Base-by-base conservation (phyloP, 2,797 vertebrate species). In the Margarornis squamiger region DNA sequence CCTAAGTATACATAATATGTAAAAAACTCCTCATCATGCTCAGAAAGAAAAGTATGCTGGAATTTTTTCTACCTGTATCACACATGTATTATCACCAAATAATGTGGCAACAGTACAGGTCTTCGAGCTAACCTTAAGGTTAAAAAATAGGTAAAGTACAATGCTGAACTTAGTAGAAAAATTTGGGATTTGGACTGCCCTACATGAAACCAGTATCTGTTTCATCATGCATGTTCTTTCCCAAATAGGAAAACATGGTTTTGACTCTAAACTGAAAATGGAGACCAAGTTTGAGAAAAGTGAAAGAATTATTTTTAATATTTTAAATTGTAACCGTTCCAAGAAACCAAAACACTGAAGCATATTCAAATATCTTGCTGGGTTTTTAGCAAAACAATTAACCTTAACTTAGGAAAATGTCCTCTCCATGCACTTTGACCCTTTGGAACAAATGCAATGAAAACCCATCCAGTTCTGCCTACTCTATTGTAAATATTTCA, bases 21-120 rank as follows among this genome's bases (percentile, higher is more conserved):
- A 20, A 65, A 61, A 61, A 68, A 76, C 16, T 14, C 16, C 48
- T 78, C 43, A 14, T 24, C 9, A 4, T 18, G 2, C 0, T 0
- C 27, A 14, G 43, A 62, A 74, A 43, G 9, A 61, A 46, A 80
- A 70, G 4, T 27, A 14, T 38, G 16, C 19, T 83, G 38, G 17
- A 79, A 43, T 23, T 54, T 81, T 89, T 71, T 21, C 39, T 43
- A 24, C 9, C 3, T 20, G 10, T 91, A 8, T 57, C 27, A 30
- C 3, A 24, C 7, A 43, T 3, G 3, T 52, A 15, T 20, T 20
- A 15, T 12, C 4, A 51, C 34, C 24, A 52, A 57, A 77, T 11
- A 41, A 22, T 24, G 5, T 32, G 4, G 9, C 36, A 36, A 57
- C 3, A 13, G 3, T 13, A 66, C 3, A 12, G 6, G 17, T 1